Base-by-base conservation (phyloP, 1,140 invertebrate genomes). In the Papilio aristodemus region DNA sequence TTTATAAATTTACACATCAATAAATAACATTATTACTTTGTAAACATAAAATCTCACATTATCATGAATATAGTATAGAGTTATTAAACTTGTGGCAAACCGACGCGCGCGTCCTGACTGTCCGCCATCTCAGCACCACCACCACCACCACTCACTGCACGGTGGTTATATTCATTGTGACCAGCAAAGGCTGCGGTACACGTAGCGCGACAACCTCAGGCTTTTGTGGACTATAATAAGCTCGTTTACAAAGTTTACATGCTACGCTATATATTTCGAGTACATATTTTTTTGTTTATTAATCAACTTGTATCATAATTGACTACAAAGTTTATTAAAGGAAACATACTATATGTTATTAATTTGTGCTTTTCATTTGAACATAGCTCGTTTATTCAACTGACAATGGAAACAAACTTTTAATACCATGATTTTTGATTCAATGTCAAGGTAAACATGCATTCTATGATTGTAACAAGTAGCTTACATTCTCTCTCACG, bases 41-140 rank as follows among this genome's bases (percentile, higher is more conserved):
- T 22, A 25, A 54, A 54, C 46, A 54, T 19, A 54, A 54, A 54
- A 54, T 54, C 46, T 54, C 46, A 54, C 22, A 19, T 19, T 54
- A 54, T 22, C 22, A 5, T 17, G 19, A 54, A 25, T 7, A 50
- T 50, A 7, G 17, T 25, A 32, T 32, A 54, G 46, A 54, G 46
- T 54, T 5, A 54, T 54, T 54, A 54, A 22, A 50, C 10, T 50
- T 22, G 22, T 19, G 46, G 46, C 46, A 54, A 54, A 54, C n/a
- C 8, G 46, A 54, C 46, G 46, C 46, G 11, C 17, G 19, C 46
- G 43, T 22, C 22, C 17, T 22, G 3, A 32, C 6, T 32, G 22
- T 46, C 43, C 41, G 41, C 41, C 41, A 43, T 43, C 4, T 43
- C 14, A 14, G 41, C 13, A n/a, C n/a, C n/a, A 14, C 14, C 13